Evolutionary conservation across 2,888 invertebrate species (phyloP), one percentile per base, ranked within the genome.

Genomic region (Serripes groenlandicus): DNA sequence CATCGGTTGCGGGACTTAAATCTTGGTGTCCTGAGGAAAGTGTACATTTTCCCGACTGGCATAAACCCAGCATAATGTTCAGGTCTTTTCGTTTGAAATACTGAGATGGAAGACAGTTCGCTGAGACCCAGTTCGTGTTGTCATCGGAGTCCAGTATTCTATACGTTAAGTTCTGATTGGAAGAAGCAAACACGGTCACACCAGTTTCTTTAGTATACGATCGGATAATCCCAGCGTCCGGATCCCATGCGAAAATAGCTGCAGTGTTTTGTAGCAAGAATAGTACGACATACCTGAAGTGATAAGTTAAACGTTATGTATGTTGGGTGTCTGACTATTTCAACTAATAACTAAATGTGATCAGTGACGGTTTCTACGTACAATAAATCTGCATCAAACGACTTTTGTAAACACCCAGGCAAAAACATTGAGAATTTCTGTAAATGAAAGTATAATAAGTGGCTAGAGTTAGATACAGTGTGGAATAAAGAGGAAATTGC

Each of bases 91-190:
- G 83, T 32, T 56, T 52, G 0, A 88, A 30, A 68, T 87, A 91
- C 18, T 76, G 81, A 18, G 34, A 58, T 0, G 91, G 91, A 11
- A 90, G 72, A 70, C 90, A 91, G 42, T 78, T 68, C n/a, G 42
- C 75, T 0, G 91, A 90, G 28, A 78, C 81, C 91, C 91, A 91
- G 64, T 90, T 88, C 0, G 89, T 90, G 58, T 82, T 84, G 66
- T 90, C 89, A 35, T 89, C 68, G 23, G 83, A 83, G 74, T 91
- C 91, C 1, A 89, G 64, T 9, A 85, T 84, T 21, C 73, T 58
- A 11, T 32, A 49, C 0, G 83, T 83, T 4, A 80, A 37, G 1
- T 77, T 34, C 15, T 37, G 60, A 49, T 83, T 80, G 28, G 86
- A 84, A 7, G 83, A 78, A 21, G 89, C 81, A 3, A 82, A 74